These are phyloP conservation scores for Halichoeres trimaculatus DNA, from an alignment of 2,113 vertebrate species.

Conservation along the genomic window DNA sequence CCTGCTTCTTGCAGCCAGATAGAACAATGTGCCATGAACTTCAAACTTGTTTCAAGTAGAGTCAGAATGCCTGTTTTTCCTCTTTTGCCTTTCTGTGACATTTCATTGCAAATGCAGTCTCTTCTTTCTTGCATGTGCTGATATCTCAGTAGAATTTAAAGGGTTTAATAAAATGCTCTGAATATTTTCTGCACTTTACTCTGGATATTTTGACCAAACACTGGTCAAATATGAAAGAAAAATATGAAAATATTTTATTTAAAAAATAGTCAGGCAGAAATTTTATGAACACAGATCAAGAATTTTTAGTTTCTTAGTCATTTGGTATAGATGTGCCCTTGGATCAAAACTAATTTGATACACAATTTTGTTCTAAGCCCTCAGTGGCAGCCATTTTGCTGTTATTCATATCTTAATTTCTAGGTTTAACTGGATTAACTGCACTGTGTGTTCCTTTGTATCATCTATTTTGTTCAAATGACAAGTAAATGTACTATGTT, in stretches of 20 bases:
- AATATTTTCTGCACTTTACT: slow-evolving; percentile 31
- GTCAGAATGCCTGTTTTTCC: slow-evolving; percentile 20
- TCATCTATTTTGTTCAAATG: background rate
- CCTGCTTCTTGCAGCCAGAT: slow-evolving; percentile 26
- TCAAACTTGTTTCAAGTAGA: slow-evolving; percentile 36
- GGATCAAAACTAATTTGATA: background rate
- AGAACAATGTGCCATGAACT: slow-evolving; percentile 54
- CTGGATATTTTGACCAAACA: background rate
- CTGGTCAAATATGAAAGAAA: background rate
- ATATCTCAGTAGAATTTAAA: slow-evolving; percentile 48
- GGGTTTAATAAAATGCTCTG: slow-evolving; percentile 65
- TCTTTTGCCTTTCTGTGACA: slow-evolving; percentile 42
- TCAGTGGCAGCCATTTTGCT: slow-evolving; percentile 1
- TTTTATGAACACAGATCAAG: background rate
- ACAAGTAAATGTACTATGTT: background rate
- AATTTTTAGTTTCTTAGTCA: background rate
- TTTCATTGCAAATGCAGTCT: slow-evolving; percentile 41
- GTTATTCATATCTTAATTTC: background rate
- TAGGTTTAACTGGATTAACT: background rate
- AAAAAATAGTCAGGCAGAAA: background rate
- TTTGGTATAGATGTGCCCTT: background rate
- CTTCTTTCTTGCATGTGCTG: slow-evolving; percentile 62
- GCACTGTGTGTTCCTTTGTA: background rate
- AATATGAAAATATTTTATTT: background rate
- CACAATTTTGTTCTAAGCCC: background rate